Conservation (phyloP, 2,888 invertebrate genomes). For the Drosophila anomelani region DNA sequence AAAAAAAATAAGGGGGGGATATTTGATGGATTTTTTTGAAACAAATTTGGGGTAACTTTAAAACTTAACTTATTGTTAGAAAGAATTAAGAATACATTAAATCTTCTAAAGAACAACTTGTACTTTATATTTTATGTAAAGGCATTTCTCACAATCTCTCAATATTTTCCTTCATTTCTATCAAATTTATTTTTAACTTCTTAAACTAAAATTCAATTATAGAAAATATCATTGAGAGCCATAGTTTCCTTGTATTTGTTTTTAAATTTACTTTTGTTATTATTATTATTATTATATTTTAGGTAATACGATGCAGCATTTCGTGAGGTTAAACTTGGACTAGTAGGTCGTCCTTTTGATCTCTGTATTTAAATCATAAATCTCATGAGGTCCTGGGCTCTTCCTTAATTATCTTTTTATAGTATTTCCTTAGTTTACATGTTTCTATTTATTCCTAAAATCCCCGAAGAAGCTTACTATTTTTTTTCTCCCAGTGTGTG, state of each 20-base stretch:
- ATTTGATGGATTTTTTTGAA: not conserved
- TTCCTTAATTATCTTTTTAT: not conserved
- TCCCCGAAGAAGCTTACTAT: accelerated
- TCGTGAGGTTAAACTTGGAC: not conserved
- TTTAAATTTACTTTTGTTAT: no score
- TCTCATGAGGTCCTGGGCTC: not conserved
- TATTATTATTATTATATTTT: no score
- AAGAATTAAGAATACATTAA: no score
- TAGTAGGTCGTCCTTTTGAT: not conserved
- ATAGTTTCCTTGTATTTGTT: no score
- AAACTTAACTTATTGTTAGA: no score
- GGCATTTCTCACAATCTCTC: not conserved
- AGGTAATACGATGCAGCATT: not conserved
- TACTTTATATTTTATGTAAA: not conserved
- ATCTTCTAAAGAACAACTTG: not conserved
- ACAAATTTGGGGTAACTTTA: no score
- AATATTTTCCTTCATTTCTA: not conserved
- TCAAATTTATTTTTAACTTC: not conserved
- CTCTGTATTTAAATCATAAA: no score
- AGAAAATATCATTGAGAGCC: no score
- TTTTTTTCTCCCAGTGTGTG: slow-evolving; percentile 17
- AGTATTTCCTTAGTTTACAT: not conserved
- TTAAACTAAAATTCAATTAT: no score
- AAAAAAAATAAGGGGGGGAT: not conserved
- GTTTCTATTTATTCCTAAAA: not conserved